Conservation (phyloP, 2,888 invertebrate species). For the Eupithecia exiguata region DNA sequence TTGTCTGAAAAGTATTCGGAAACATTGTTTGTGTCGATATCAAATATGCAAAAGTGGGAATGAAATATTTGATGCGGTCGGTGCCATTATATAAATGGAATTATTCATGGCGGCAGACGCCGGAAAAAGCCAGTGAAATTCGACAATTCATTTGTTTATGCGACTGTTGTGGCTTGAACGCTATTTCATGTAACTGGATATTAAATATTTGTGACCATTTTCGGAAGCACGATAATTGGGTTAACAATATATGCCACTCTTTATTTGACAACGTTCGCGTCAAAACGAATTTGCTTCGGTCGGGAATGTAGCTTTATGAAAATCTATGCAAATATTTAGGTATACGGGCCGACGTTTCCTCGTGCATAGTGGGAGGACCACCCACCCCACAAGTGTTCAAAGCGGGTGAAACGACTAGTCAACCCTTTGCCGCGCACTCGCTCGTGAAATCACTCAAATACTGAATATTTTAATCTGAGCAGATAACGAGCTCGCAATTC, state of each 20-base stretch:
- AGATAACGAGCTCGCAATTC: constrained; percentile 84
- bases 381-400: constrained; percentile 81
- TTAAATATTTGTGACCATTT: constrained; percentile 57
- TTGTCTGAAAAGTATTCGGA: constrained; percentile 58
- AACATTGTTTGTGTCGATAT: constrained; percentile 74
- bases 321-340: constrained; percentile 42
- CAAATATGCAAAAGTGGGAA: constrained; percentile 78
- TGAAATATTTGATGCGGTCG: constrained; percentile 80
- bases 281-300: constrained; percentile 23
- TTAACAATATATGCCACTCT: constrained; percentile 54
- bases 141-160: constrained; percentile 78
- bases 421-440: constrained; percentile 84
- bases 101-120: constrained; percentile 77
- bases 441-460: constrained; percentile 85
- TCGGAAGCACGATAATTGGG: constrained; percentile 58
- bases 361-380: constrained; percentile 66
- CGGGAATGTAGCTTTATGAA: constrained; percentile 30
- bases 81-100: constrained; percentile 78
- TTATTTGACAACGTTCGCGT: constrained; percentile 38
- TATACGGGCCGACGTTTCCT: constrained; percentile 34
- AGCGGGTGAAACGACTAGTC: constrained; percentile 81
- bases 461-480: constrained; percentile 84
- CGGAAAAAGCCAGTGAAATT: constrained; percentile 77
- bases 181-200: constrained; percentile 60
- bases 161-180: constrained; percentile 69